Evolutionary conservation across 2,888 invertebrate species (phyloP).

Genomic region (Clivina fossor): DNA sequence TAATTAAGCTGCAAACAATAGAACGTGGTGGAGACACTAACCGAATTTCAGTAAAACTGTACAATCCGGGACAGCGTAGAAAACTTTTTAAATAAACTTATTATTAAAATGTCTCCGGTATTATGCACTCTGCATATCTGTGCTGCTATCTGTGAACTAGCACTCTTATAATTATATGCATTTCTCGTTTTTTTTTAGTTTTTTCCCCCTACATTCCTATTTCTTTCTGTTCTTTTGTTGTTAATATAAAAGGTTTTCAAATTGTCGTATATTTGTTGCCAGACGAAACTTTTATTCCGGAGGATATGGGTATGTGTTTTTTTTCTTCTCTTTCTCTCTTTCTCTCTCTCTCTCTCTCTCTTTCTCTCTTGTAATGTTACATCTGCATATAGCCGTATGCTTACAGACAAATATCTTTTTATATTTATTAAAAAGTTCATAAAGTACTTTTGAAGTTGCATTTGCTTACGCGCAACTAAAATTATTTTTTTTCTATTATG

Average conservation of each 20-base stretch:
- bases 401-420: not conserved
- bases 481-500: no score
- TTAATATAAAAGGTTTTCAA: slow-evolving; percentile 17
- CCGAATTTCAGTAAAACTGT: no score
- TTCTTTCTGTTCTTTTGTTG: not conserved
- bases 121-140: slow-evolving; percentile 9
- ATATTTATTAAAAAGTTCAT: slow-evolving; percentile 6
- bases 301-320: not conserved
- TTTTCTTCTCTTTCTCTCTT: no score
- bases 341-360: no score
- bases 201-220: not conserved
- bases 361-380: slow-evolving; percentile 10
- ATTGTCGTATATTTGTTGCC: slow-evolving; percentile 12
- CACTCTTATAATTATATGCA: slow-evolving; percentile 23
- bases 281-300: slow-evolving; percentile 19
- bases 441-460: not conserved
- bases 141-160: not conserved
- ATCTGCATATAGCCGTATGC: not conserved
- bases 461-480: no score
- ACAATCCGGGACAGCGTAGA: slow-evolving; percentile 5
- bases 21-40: no score
- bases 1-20: no score
- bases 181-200: slow-evolving; percentile 3
- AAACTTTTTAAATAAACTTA: slow-evolving; percentile 30
- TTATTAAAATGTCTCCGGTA: slow-evolving; percentile 26